Conservation (phyloP, 2,113 vertebrate species). For the Siniperca chuatsi region DNA sequence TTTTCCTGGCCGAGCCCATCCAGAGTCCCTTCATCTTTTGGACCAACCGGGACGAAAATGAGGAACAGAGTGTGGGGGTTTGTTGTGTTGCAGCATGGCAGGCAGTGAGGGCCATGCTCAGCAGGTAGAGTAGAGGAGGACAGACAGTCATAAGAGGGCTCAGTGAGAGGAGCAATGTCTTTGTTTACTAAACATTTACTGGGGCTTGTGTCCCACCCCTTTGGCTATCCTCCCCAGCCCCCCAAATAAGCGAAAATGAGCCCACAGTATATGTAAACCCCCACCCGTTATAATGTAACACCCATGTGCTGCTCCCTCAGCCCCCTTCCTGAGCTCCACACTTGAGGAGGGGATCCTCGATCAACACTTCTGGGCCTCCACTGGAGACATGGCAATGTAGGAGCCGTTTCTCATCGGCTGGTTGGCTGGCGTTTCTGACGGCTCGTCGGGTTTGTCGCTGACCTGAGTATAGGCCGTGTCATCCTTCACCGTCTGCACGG, state of each 20-base stretch:
- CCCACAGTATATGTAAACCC: constrained; percentile 42
- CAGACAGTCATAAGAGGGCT: constrained; percentile 68
- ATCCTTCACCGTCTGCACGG: constrained; percentile 82
- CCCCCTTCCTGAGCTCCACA: constrained; percentile 68
- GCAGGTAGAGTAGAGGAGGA: constrained; percentile 66
- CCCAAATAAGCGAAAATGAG: constrained; percentile 45
- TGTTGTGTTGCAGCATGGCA: constrained; percentile 67
- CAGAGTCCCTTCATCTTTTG: constrained; percentile 44
- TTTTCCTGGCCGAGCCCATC: constrained; percentile 43
- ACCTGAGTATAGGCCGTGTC: constrained; percentile 86
- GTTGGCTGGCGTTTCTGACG: constrained; percentile 70
- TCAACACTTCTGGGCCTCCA: constrained; percentile 87
- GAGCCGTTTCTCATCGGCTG: constrained; percentile 83
- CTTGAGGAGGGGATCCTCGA: constrained; percentile 54
- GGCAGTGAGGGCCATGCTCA: constrained; percentile 78
- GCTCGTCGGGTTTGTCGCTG: constrained; percentile 83
- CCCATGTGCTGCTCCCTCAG: constrained; percentile 56
- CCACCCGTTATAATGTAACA: constrained; percentile 43
- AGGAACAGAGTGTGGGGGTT: constrained; percentile 41
- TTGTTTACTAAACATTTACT: constrained; percentile 57
- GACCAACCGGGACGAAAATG: constrained; percentile 52
- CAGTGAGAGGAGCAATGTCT: constrained; percentile 65
- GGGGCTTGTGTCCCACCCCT: constrained; percentile 50
- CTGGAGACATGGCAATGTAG: constrained; percentile 87
- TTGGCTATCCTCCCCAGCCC: constrained; percentile 29